Conservation (phyloP, 2,113 vertebrate genomes). For the Elephas maximus region DNA sequence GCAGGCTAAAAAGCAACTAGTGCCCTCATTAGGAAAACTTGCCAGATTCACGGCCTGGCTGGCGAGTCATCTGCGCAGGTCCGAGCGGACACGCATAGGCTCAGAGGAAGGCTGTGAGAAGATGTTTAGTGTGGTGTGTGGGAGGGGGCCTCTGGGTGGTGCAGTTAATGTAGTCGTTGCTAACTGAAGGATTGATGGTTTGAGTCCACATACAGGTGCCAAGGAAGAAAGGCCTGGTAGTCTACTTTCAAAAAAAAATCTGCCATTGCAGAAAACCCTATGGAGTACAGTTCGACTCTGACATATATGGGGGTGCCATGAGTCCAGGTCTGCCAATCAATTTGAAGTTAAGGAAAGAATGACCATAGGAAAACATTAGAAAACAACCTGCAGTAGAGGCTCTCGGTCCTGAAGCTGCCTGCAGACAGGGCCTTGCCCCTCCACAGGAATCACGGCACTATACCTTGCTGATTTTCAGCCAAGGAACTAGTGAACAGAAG, state of each 20-base stretch:
- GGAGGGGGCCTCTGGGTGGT: background rate
- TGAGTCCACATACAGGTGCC: no score
- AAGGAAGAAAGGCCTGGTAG: no score
- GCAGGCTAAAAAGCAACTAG: slow-evolving; percentile 74
- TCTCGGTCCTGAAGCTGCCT: background rate
- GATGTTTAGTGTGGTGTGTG: background rate
- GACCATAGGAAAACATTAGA: background rate
- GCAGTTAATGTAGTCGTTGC: background rate
- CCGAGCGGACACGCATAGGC: background rate
- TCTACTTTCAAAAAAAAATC: background rate
- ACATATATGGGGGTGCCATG: background rate
- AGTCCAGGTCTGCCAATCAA: background rate
- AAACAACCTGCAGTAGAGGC: background rate
- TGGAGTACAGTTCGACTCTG: background rate
- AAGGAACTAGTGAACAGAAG: background rate
- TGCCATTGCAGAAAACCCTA: background rate
- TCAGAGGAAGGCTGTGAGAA: background rate
- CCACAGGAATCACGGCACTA: background rate
- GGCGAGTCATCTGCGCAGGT: background rate
- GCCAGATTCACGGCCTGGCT: slow-evolving; percentile 49
- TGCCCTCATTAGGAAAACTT: slow-evolving; percentile 74
- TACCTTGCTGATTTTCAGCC: background rate
- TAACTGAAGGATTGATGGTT: background rate
- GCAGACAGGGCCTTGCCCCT: background rate
- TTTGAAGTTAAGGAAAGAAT: background rate